Conservation (phyloP, 2,888 invertebrate genomes). For the Troglohyphantes excavatus region DNA sequence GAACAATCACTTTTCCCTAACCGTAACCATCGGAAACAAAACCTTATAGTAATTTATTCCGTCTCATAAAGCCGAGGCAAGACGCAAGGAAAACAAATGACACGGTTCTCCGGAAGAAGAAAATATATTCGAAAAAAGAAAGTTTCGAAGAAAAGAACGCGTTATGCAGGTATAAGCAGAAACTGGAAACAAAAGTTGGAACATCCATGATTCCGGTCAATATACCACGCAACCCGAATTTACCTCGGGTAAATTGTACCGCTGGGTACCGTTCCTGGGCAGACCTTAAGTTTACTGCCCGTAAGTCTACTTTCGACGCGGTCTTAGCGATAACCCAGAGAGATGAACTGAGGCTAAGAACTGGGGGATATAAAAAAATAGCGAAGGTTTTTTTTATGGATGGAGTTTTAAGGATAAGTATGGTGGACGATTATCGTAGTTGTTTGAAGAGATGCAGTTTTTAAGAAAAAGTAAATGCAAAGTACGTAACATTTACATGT, state of each 20-base stretch:
- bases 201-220: constrained; percentile 71
- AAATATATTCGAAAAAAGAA: neutral
- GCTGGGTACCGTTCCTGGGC: constrained; percentile 50
- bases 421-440: too few relatives aligned
- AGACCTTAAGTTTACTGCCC: constrained; percentile 55
- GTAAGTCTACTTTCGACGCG: constrained; percentile 62
- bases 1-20: constrained; percentile 22
- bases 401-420: neutral
- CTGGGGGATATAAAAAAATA: neutral
- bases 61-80: constrained; percentile 57
- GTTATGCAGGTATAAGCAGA: constrained; percentile 47
- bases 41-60: constrained; percentile 69
- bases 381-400: constrained; percentile 41
- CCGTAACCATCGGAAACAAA: constrained; percentile 16
- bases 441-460: too few relatives aligned
- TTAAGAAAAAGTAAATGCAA: too few relatives aligned
- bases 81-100: constrained; percentile 39
- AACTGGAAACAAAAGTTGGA: constrained; percentile 62
- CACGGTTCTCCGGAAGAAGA: constrained; percentile 4
- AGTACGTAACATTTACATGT: too few relatives aligned
- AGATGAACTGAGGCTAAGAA: constrained; percentile 15
- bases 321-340: constrained; percentile 67
- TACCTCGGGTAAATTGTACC: constrained; percentile 65
- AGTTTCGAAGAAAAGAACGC: constrained; percentile 13
- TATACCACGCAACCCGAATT: constrained; percentile 47